Evolutionary conservation across 1,140 invertebrate species (phyloP).

Genomic region (fruit fly (Drosophila melanogaster)): Release_6_plus_ISO1_MT NT_037436.4:5237501-5238000

Average conservation of each 20-base stretch:
- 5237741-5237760: background rate
- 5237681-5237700: conserved; percentile 55
- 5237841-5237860: conserved; percentile 37
- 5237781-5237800: conserved; percentile 18
- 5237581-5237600: conserved; percentile 43
- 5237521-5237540: background rate
- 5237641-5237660: conserved; percentile 17
- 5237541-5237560: conserved; percentile 1
- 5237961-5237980: conserved; percentile 25
- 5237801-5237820: conserved; percentile 71
- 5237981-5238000: conserved; percentile 44
- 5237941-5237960: conserved; percentile 39
- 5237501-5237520: conserved; percentile 13
- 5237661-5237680: conserved; percentile 50
- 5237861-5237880: conserved; percentile 68
- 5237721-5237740: conserved; percentile 34
- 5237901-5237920: conserved; percentile 56
- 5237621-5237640: conserved; percentile 13
- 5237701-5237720: conserved; percentile 63
- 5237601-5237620: conserved; percentile 25
- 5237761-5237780: conserved; percentile 11
- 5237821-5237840: conserved; percentile 57
- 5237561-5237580: conserved; percentile 8
- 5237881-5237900: conserved; percentile 15
- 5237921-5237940: conserved; percentile 22